These are phyloP conservation scores for Leptosomus discolor DNA, from an alignment of 2,113 vertebrate species.

Conservation along the genomic window DNA sequence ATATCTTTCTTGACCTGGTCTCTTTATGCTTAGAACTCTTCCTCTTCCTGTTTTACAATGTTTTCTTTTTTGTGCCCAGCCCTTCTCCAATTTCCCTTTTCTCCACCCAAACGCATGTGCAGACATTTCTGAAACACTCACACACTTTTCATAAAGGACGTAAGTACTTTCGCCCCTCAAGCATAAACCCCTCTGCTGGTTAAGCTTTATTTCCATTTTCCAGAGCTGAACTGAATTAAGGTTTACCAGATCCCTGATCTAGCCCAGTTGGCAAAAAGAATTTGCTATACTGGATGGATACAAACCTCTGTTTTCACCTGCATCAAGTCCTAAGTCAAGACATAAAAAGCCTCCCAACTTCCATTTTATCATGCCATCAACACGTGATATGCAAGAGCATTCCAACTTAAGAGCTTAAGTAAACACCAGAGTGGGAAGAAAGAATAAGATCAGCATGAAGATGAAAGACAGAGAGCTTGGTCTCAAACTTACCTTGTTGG, in stretches of 20 bases:
- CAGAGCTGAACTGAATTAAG: not conserved
- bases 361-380: not conserved
- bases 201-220: not conserved
- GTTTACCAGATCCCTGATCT: not conserved
- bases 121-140: not conserved
- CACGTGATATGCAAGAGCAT: not conserved
- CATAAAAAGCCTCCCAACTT: not conserved
- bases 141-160: not conserved
- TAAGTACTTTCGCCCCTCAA: not conserved
- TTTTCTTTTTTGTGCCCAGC: not conserved
- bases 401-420: not conserved
- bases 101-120: not conserved
- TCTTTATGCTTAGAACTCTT: not conserved
- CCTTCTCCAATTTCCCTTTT: not conserved
- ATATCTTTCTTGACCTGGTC: not conserved
- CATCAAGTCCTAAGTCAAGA: not conserved
- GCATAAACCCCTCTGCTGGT: not conserved
- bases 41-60: not conserved
- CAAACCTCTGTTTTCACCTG: not conserved
- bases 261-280: not conserved
- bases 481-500: slow-evolving; percentile 77
- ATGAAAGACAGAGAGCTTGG: not conserved
- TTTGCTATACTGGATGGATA: not conserved
- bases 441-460: not conserved
- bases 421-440: not conserved